Base-by-base conservation (phyloP, 2,113 vertebrate genomes). In the Gobio gobio region DNA sequence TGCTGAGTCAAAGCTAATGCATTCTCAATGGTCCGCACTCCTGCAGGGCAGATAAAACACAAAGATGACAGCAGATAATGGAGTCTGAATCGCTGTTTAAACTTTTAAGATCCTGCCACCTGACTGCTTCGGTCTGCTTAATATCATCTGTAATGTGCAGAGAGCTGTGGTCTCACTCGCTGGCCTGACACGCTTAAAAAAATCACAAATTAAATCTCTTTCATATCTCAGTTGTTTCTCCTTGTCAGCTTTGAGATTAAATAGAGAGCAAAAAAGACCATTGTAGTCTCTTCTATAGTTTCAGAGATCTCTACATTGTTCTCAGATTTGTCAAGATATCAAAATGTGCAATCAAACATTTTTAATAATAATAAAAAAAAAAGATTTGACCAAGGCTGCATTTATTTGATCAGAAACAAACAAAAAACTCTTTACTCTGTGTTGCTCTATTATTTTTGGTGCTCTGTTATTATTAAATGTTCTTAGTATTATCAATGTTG, bases 1-100 rank as follows among this genome's bases (percentile, higher is more conserved):
- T 81, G 68, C 68, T 49, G 78, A 78, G 54, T 85, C 78, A 82
- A 80, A 82, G 45, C 10, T 80, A 51, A 59, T 61, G 18, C 70
- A 22, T 59, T 49, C 29, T 72, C 68, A 61, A 3, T 9, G 10
- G 22, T 14, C 49, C 72, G 73, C 18, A 54, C 5, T 58, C 51
- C 49, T 72, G 54, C 40, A 49, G 40, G 43, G 6, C 40, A 54
- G 43, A 63, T 80, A 54, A 61, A 82, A 82, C 80, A 54, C 64
- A 51, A 68, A 36, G 68, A 56, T 51, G 58, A 59, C 24, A 49
- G 77, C 77, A 33, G 47, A 22, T 73, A 59, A 70, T 73, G 45
- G 77, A 51, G 64, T 16, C 59, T 59, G 66, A 85, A 80, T 80
- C 16, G 9, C 78, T 47, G 56, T 79, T 79, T 79, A 79, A 64